A percentile compares a stretch with the other conserved stretches of the same genome.
Evolutionary conservation across 2,797 vertebrate genomes (phyloP).

Genomic region (Phoebastria nigripes): DNA sequence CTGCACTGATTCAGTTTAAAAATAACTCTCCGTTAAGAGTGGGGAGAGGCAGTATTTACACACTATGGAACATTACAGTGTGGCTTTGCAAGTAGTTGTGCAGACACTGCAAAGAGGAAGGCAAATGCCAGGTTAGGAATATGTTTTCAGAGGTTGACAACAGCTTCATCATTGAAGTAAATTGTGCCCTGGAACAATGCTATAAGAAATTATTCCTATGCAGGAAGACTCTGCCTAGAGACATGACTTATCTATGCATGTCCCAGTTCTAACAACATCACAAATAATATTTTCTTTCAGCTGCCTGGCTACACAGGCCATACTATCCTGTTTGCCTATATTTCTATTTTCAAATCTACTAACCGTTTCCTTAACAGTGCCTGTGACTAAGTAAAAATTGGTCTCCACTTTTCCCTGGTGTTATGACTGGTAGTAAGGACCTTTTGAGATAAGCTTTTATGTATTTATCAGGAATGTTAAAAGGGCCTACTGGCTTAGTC

Average conservation of each 20-base stretch:
- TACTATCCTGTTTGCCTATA: not conserved
- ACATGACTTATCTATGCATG: not conserved
- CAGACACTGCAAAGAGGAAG: not conserved
- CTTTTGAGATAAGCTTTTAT: not conserved
- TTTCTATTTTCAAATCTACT: not conserved
- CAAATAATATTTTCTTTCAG: not conserved
- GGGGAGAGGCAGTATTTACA: not conserved
- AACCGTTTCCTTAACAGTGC: not conserved
- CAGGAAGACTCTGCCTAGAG: not conserved
- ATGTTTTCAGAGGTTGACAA: not conserved
- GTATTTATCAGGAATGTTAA: not conserved
- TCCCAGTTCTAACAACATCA: not conserved
- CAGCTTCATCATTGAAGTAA: not conserved
- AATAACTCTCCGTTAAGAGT: not conserved
- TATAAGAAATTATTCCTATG: not conserved
- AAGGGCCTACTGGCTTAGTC: not conserved
- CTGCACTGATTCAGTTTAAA: not conserved
- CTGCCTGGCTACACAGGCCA: not conserved
- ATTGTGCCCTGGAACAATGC: not conserved
- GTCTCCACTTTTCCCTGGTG: not conserved
- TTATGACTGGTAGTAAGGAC: not conserved
- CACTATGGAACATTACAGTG: not conserved
- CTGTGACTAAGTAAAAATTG: not conserved
- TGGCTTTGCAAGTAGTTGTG: not conserved
- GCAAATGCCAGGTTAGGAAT: not conserved